Evolutionary conservation across 1,140 invertebrate species (phyloP).

Genomic region (Mercenaria mercenaria): DNA sequence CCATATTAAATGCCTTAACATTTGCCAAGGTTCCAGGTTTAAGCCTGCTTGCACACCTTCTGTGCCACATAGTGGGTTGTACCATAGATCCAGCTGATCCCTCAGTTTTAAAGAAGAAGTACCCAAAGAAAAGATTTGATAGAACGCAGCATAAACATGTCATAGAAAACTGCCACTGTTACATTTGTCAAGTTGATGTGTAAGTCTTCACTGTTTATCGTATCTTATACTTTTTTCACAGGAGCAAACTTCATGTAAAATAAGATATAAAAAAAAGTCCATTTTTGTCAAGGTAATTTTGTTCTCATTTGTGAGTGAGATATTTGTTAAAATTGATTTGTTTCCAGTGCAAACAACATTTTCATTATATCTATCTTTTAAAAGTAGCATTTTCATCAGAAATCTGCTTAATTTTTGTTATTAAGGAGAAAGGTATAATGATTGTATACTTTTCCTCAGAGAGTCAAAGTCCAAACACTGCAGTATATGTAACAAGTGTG

Average conservation of each 20-base stretch:
- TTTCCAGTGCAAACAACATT: too few species aligned
- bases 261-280: too few species aligned
- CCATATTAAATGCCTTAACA: conserved; percentile 2
- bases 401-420: too few species aligned
- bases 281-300: too few species aligned
- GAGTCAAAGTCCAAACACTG: conserved; percentile 94
- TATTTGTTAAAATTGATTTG: too few species aligned
- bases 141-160: conserved; percentile 95
- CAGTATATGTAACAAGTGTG: conserved; percentile 98
- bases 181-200: conserved; percentile 95
- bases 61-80: conserved; percentile 92
- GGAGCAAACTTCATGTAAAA: too few species aligned
- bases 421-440: too few species aligned
- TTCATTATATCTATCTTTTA: too few species aligned
- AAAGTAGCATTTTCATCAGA: too few species aligned
- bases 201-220: conserved; percentile 78
- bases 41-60: conserved; percentile 90
- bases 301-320: too few species aligned
- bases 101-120: conserved; percentile 82
- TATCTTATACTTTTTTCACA: too few species aligned
- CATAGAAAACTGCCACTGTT: conserved; percentile 97
- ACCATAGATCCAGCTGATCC: conserved; percentile 94
- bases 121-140: conserved; percentile 89
- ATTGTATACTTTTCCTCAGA: conserved; percentile 83
- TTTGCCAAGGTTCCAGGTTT: conserved; percentile 86